Evolutionary conservation across 2,888 invertebrate species (phyloP), one percentile per base, ranked within the genome.

Genomic region (Cistogaster globosa): DNA sequence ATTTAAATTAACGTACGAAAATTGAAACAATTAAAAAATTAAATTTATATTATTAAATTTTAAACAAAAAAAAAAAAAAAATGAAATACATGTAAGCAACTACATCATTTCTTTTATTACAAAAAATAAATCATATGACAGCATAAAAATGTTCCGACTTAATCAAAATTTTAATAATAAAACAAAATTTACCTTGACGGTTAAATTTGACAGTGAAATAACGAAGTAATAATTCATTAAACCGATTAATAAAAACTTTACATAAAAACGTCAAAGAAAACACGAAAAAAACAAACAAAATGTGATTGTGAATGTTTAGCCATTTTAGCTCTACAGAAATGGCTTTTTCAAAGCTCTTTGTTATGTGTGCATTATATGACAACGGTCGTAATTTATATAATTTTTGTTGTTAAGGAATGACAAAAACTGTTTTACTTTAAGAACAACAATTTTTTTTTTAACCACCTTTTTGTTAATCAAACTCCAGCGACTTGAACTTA

Each of bases 401-500:
- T 57, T n/a, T 20, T 69, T 65, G n/a, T n/a, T n/a, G n/a, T 14
- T 55, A 82, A 74, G 72, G 69, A 82, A 53, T 63, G 51, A 58
- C 51, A 63, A 65, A 62, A 57, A 69, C 48, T 55, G 22, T 55
- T 74, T 16, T 5, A 68, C 62, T 71, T 71, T 16, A 51, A n/a
- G 11, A 14, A 9, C 38, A 65, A 45, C 65, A 60, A 60, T 16
- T 74, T 57, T 75, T 68, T 74, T 79, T 79, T 62, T 12, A 42
- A 75, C 69, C 63, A 76, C 69, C 65, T 80, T 84, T 65, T 84
- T 84, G 75, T 75, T 71, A 80, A 75, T 80, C 80, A 84, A 84
- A 71, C 71, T 71, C 57, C 55, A 42, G 12, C 60, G 68, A 42
- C 12, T 67, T 22, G 45, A 22, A 53, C 60, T 67, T 36, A 69